phyloP scores from a whole-genome alignment of 2,888 invertebrate species.

The Leptura quadrifasciata region DNA sequence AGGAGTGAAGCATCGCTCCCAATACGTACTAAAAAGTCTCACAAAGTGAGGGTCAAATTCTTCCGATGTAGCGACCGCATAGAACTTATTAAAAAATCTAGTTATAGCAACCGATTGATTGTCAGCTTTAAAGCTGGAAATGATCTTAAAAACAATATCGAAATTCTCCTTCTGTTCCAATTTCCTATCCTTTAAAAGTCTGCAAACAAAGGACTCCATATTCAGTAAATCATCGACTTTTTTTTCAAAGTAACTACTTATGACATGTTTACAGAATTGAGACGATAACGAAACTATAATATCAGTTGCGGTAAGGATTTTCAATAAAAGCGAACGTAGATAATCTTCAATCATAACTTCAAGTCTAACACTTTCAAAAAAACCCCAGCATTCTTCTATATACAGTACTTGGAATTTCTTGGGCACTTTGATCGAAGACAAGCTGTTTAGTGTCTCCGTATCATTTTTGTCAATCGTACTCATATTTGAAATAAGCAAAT shows the following conservation, averaged over 20 bases:
- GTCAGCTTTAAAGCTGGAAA: conserved; percentile 1
- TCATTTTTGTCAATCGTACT: conserved; percentile 48
- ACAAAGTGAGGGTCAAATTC: background rate
- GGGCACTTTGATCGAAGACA: conserved; percentile 44
- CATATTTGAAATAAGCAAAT: conserved; percentile 44
- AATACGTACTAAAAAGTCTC: background rate
- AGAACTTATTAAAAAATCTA: conserved; percentile 22
- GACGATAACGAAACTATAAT: conserved; percentile 29
- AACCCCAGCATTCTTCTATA: conserved; percentile 50
- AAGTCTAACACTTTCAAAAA: conserved; percentile 42
- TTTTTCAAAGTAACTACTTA: conserved; percentile 34
- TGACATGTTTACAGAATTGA: conserved; percentile 31
- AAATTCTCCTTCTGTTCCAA: conserved; percentile 38
- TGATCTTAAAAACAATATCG: conserved; percentile 25
- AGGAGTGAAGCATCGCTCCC: conserved; percentile 19
- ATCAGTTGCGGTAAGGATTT: background rate
- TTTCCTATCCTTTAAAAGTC: conserved; percentile 33
- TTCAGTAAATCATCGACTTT: background rate
- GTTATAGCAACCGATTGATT: background rate
- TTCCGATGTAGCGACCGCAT: background rate
- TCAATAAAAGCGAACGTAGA: conserved; percentile 27
- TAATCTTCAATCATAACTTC: conserved; percentile 32
- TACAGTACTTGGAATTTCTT: conserved; percentile 42
- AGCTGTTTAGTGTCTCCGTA: conserved; percentile 41
- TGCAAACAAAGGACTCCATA: conserved; percentile 28